A percentile compares a stretch with the other conserved stretches of the same genome.
phyloP scores from a whole-genome alignment of 2,113 vertebrate genomes.

The Spheniscus mendiculus region DNA sequence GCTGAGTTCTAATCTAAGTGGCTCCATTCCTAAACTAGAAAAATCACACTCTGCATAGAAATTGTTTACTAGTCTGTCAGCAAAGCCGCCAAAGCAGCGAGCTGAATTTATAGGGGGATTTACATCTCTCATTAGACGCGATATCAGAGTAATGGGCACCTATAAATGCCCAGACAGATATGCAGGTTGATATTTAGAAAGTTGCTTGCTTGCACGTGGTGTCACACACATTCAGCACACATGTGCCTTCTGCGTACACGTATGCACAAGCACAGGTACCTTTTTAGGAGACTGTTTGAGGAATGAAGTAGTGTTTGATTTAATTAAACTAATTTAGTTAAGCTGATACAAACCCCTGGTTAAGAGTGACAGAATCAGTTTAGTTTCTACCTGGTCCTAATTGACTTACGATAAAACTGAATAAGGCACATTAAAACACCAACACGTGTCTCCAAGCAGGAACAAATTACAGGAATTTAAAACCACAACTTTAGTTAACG shows the following conservation, averaged over 20 bases:
- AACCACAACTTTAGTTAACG: not conserved
- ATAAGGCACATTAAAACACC: not conserved
- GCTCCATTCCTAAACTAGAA: slow-evolving; percentile 61
- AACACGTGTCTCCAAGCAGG: not conserved
- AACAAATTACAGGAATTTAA: not conserved
- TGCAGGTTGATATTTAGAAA: not conserved
- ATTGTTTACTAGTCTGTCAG: slow-evolving; percentile 56
- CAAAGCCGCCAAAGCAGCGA: not conserved
- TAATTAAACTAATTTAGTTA: slow-evolving; percentile 21
- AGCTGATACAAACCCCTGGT: not conserved
- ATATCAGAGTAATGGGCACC: not conserved
- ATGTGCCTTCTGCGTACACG: fast-evolving
- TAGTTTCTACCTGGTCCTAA: not conserved
- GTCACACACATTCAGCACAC: not conserved
- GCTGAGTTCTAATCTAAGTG: slow-evolving; percentile 61
- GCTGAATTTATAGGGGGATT: not conserved
- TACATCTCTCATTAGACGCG: not conserved
- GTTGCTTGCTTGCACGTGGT: not conserved
- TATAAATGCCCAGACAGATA: not conserved
- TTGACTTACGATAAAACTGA: not conserved
- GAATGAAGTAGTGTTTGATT: not conserved
- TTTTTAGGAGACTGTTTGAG: not conserved
- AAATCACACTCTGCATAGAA: slow-evolving; percentile 45
- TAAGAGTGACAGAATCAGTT: slow-evolving; percentile 1
- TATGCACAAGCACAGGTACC: not conserved